Percentiles rank a stretch among this genome's conserved stretches.
Evolutionary conservation across 2,888 invertebrate genomes (phyloP).

Genomic region (Catocala sponsa): DNA sequence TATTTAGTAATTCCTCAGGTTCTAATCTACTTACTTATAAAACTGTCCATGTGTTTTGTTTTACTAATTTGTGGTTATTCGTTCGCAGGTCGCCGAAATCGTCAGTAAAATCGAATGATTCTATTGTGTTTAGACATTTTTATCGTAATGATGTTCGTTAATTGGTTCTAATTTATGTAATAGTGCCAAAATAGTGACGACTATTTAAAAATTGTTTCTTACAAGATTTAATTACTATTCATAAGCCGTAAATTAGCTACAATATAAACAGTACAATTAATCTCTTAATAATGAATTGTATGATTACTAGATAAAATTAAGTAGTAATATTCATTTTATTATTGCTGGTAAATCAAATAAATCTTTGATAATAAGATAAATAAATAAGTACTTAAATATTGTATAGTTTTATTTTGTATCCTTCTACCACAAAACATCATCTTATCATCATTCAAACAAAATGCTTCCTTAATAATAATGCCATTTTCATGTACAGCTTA

Average conservation of each 20-base stretch:
- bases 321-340: constrained; percentile 73
- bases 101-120: constrained; percentile 70
- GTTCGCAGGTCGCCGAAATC: constrained; percentile 83
- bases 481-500: too few species aligned
- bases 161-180: constrained; percentile 72
- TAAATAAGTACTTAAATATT: constrained; percentile 71
- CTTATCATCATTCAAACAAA: too few species aligned
- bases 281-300: constrained; percentile 64
- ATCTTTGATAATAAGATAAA: constrained; percentile 74
- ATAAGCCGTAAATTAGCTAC: constrained; percentile 64
- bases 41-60: too few species aligned
- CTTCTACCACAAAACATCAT: neutral
- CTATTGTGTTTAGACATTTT: constrained; percentile 65
- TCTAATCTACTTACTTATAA: too few species aligned
- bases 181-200: constrained; percentile 81
- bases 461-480: too few species aligned
- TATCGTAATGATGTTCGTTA: constrained; percentile 66
- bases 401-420: constrained; percentile 37
- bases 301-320: constrained; percentile 60
- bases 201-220: constrained; percentile 50
- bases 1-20: too few species aligned
- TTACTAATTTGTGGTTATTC: constrained; percentile 27
- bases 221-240: constrained; percentile 52
- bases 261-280: constrained; percentile 66
- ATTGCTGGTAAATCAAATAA: constrained; percentile 63